These are phyloP conservation scores for Notamacropus eugenii DNA, from an alignment of 2,797 vertebrate species.

Conservation along the genomic window DNA sequence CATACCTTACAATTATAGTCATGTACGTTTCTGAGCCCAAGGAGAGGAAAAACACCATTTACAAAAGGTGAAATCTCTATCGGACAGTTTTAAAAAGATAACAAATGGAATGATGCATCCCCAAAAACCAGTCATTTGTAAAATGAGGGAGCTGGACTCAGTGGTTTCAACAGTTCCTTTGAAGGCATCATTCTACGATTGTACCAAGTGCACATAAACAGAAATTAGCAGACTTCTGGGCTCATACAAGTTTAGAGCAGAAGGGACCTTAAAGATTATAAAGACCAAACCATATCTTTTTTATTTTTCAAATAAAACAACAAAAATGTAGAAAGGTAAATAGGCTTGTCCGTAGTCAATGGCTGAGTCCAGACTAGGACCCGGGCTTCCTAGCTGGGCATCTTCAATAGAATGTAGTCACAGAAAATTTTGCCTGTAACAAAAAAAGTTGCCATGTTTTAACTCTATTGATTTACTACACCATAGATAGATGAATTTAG, in stretches of 20 bases:
- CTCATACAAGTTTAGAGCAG: background rate
- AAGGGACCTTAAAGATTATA: background rate
- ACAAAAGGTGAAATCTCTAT: background rate
- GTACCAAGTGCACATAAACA: background rate
- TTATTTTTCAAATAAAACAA: background rate
- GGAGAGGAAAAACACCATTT: background rate
- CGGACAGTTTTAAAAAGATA: slow-evolving; percentile 11
- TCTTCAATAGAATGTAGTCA: background rate
- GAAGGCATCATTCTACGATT: background rate
- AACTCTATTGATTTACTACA: slow-evolving; percentile 24
- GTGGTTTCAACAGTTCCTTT: background rate
- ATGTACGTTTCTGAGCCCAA: background rate
- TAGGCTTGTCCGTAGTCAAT: background rate
- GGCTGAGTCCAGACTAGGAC: background rate
- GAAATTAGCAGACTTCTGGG: slow-evolving; percentile 9
- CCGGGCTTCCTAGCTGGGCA: background rate
- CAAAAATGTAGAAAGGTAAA: background rate
- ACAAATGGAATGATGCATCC: slow-evolving; percentile 12
- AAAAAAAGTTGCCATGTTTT: background rate
- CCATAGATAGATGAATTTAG: background rate
- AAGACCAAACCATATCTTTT: background rate
- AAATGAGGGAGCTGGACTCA: background rate
- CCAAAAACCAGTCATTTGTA: slow-evolving; percentile 7
- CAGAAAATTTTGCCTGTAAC: slow-evolving; percentile 14
- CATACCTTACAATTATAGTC: slow-evolving; percentile 5